phyloP scores from a whole-genome alignment of 2,888 invertebrate species.

The Calephelis perditalis region DNA sequence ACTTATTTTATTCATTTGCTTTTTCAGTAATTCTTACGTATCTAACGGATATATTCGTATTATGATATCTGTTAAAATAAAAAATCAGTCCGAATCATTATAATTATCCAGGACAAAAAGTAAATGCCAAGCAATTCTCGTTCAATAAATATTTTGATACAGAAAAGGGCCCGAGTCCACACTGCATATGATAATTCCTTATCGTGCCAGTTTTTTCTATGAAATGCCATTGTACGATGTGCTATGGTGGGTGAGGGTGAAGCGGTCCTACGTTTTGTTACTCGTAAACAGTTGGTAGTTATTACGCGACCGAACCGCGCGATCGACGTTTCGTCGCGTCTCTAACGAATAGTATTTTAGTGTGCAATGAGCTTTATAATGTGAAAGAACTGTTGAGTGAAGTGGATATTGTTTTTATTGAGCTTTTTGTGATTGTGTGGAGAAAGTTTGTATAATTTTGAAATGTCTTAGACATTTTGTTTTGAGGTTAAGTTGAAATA shows the following conservation, averaged over 20 bases:
- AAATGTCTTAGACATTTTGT: background rate
- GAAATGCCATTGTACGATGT: slow-evolving; percentile 45
- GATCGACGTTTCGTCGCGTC: slow-evolving; percentile 38
- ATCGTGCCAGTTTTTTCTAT: slow-evolving; percentile 52
- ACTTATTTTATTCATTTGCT: no score
- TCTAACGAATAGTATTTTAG: slow-evolving; percentile 25
- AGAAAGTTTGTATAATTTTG: slow-evolving; percentile 15
- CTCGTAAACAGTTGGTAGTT: slow-evolving; percentile 51
- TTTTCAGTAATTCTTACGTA: no score
- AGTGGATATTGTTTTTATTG: slow-evolving; percentile 32
- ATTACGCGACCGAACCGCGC: slow-evolving; percentile 50
- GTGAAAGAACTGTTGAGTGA: slow-evolving; percentile 54
- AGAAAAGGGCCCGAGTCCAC: background rate
- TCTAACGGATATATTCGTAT: no score
- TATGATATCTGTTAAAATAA: no score
- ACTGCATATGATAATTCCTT: slow-evolving; percentile 48
- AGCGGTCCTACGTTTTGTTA: background rate
- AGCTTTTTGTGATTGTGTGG: slow-evolving; percentile 31
- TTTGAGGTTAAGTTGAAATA: no score
- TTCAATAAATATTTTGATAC: background rate
- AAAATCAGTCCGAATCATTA: no score
- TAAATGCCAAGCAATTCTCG: no score
- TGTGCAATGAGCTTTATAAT: slow-evolving; percentile 43
- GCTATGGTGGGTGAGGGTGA: slow-evolving; percentile 28
- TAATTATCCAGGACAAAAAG: no score